phyloP scores from a whole-genome alignment of 2,797 vertebrate genomes.

The Sebastes cheni region DNA sequence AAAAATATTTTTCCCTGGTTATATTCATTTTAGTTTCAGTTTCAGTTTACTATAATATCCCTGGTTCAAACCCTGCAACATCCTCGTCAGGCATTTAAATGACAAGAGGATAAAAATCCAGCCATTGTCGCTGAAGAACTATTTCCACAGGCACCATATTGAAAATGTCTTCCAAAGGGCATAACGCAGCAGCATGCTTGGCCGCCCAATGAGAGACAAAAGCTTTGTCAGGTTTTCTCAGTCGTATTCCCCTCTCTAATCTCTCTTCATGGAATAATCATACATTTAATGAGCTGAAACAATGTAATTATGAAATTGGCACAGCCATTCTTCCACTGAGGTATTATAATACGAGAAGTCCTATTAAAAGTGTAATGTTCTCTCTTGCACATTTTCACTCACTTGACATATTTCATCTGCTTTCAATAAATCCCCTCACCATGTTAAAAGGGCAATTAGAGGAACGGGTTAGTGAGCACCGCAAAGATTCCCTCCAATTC shows the following conservation, averaged over 20 bases:
- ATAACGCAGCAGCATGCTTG: slow-evolving; percentile 28
- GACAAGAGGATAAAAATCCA: not conserved
- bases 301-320: slow-evolving; percentile 76
- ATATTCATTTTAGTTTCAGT: no score
- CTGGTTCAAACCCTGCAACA: not conserved
- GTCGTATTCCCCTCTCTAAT: slow-evolving; percentile 54
- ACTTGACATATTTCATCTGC: slow-evolving; percentile 67
- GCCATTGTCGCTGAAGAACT: not conserved
- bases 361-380: slow-evolving; percentile 64
- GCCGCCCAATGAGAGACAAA: slow-evolving; percentile 44
- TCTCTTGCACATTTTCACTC: slow-evolving; percentile 51
- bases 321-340: slow-evolving; percentile 51
- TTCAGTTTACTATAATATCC: no score
- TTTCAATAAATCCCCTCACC: slow-evolving; percentile 69
- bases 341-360: slow-evolving; percentile 60
- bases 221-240: slow-evolving; percentile 45
- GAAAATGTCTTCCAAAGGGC: slow-evolving; percentile 63
- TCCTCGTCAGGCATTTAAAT: not conserved
- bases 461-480: slow-evolving; percentile 61
- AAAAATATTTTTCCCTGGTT: no score
- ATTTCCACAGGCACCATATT: slow-evolving; percentile 41
- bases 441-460: slow-evolving; percentile 77
- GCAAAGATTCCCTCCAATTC: slow-evolving; percentile 27
- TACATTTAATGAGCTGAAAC: slow-evolving; percentile 77
- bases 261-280: slow-evolving; percentile 71